phyloP scores from a whole-genome alignment of 2,888 invertebrate genomes.

The Euplagia quadripunctaria region DNA sequence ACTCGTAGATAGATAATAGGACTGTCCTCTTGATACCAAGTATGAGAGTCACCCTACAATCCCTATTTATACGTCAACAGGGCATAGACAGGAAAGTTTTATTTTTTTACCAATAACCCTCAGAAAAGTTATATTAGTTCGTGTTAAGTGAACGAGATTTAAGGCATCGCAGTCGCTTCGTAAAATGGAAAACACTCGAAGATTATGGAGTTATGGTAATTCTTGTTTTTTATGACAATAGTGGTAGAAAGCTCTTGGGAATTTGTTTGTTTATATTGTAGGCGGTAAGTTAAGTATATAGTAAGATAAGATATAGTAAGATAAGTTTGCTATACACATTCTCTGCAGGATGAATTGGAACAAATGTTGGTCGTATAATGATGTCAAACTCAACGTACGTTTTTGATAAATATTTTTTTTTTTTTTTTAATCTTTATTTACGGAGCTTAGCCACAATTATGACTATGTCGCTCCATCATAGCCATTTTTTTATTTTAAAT shows the following conservation, averaged over 20 bases:
- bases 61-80: conserved; percentile 44
- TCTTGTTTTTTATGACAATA: conserved; percentile 19
- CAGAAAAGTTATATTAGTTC: conserved; percentile 62
- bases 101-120: conserved; percentile 53
- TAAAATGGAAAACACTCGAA: conserved; percentile 26
- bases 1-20: background rate
- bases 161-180: conserved; percentile 22
- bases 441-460: too few relatives aligned
- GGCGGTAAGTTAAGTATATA: too few relatives aligned
- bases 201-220: conserved; percentile 38
- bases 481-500: too few relatives aligned
- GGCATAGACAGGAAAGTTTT: conserved; percentile 42
- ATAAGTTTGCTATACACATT: background rate
- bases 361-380: background rate
- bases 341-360: background rate
- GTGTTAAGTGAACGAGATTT: conserved; percentile 50
- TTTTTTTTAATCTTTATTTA: too few relatives aligned
- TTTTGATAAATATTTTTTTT: background rate
- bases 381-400: background rate
- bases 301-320: too few relatives aligned
- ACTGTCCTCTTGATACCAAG: background rate
- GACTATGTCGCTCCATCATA: too few relatives aligned
- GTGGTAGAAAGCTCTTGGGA: conserved; percentile 15
- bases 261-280: conserved; percentile 17
- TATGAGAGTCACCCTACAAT: conserved; percentile 22